Conservation (phyloP, 2,888 invertebrate genomes). For the Drosophila anomalipes region DNA sequence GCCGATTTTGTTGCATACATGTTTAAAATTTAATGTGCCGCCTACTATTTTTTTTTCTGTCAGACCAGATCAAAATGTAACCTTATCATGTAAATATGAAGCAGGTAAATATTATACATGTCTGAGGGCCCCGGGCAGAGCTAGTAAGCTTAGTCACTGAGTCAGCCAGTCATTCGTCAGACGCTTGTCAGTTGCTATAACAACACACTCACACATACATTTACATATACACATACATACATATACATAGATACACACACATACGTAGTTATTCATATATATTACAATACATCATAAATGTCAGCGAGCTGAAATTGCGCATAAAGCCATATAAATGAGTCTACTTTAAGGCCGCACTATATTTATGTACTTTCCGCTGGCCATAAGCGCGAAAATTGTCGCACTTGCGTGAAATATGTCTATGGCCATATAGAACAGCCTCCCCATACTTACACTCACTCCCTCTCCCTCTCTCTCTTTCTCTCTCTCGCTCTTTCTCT, state of each 20-base stretch:
- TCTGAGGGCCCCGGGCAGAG: constrained; percentile 40
- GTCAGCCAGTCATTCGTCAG: constrained; percentile 54
- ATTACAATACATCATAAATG: constrained; percentile 78
- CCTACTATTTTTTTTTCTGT: constrained; percentile 43
- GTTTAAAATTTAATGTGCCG: constrained; percentile 55
- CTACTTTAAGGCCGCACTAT: constrained; percentile 76
- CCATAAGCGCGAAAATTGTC: constrained; percentile 71
- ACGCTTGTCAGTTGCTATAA: constrained; percentile 64
- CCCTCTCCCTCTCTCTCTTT: fast-evolving
- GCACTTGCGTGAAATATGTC: constrained; percentile 76
- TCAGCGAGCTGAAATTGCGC: constrained; percentile 78
- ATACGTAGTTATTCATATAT: constrained; percentile 32
- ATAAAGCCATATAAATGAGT: constrained; percentile 82
- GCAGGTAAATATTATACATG: constrained; percentile 35
- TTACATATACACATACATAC: constrained; percentile 27
- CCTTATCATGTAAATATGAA: constrained; percentile 12
- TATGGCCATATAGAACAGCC: constrained; percentile 42
- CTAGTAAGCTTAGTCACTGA: constrained; percentile 33
- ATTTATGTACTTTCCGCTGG: constrained; percentile 68
- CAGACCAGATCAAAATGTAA: constrained; percentile 21
- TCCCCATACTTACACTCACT: neutral
- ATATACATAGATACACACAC: neutral
- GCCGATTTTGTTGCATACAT: constrained; percentile 16
- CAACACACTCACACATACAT: constrained; percentile 31
- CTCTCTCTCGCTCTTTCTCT: too few species aligned